Conservation (phyloP, 2,113 vertebrate species). For the Salvelinus namaycush region DNA sequence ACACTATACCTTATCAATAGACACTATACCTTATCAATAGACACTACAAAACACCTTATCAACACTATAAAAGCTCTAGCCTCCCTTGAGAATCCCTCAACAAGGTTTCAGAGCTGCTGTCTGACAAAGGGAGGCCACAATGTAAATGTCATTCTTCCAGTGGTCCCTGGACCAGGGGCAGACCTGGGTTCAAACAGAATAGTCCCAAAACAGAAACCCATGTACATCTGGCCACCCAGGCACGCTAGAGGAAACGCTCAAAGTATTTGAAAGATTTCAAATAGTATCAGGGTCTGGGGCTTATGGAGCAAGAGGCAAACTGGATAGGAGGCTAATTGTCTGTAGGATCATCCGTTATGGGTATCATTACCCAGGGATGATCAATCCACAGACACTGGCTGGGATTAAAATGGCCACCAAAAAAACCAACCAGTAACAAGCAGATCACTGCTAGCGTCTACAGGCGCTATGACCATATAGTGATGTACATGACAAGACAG, state of each 20-base stretch:
- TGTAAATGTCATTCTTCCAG: not conserved
- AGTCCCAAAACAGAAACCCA: no score
- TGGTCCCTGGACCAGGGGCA: not conserved
- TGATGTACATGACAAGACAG: not conserved
- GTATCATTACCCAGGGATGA: constrained; percentile 18
- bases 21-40: no score
- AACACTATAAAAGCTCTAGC: no score
- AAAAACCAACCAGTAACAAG: no score
- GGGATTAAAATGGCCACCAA: constrained; percentile 12
- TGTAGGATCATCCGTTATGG: constrained; percentile 14
- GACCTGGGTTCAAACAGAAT: no score
- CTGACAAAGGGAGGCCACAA: not conserved
- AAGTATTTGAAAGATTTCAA: no score
- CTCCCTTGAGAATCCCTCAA: not conserved
- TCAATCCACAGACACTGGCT: constrained; percentile 6
- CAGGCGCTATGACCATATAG: no score
- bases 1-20: no score
- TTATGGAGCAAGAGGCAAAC: not conserved
- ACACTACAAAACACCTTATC: no score
- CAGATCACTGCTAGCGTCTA: not conserved
- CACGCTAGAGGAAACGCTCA: no score
- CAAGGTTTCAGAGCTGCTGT: not conserved
- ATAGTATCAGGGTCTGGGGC: not conserved
- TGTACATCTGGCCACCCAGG: no score
- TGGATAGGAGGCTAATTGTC: constrained; percentile 9